Evolutionary conservation across 1,140 invertebrate genomes (phyloP).

Genomic region (Trialeurodes vaporariorum): DNA sequence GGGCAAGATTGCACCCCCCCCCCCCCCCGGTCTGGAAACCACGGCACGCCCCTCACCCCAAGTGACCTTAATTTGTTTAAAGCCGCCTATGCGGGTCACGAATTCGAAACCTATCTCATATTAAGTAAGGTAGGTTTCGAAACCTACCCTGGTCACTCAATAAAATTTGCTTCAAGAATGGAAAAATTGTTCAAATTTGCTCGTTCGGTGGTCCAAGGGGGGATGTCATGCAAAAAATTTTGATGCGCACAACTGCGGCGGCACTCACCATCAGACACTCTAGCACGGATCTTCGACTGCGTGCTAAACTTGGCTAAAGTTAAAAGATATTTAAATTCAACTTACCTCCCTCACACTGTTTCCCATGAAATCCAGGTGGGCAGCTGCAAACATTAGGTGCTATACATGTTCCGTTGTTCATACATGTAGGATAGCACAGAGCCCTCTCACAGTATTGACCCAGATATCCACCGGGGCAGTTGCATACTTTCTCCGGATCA

Average conservation of each 20-base stretch:
- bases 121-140: too few species aligned
- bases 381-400: constrained; percentile 78
- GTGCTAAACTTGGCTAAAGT: neutral
- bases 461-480: constrained; percentile 80
- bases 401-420: constrained; percentile 83
- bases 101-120: too few species aligned
- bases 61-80: too few species aligned
- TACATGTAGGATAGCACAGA: constrained; percentile 81
- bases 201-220: neutral
- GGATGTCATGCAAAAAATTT: neutral
- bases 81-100: too few species aligned
- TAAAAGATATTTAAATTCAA: constrained; percentile 21
- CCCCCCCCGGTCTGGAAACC: too few species aligned
- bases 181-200: neutral
- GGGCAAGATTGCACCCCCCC: too few species aligned
- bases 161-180: too few species aligned
- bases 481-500: constrained; percentile 65
- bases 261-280: neutral
- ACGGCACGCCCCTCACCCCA: too few species aligned
- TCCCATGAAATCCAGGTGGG: constrained; percentile 73
- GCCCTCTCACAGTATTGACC: constrained; percentile 78
- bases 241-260: neutral
- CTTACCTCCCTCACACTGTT: constrained; percentile 83
- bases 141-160: too few species aligned
- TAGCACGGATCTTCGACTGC: neutral